Conservation (phyloP, 2,113 vertebrate species). For the Corydoras maculifer region DNA sequence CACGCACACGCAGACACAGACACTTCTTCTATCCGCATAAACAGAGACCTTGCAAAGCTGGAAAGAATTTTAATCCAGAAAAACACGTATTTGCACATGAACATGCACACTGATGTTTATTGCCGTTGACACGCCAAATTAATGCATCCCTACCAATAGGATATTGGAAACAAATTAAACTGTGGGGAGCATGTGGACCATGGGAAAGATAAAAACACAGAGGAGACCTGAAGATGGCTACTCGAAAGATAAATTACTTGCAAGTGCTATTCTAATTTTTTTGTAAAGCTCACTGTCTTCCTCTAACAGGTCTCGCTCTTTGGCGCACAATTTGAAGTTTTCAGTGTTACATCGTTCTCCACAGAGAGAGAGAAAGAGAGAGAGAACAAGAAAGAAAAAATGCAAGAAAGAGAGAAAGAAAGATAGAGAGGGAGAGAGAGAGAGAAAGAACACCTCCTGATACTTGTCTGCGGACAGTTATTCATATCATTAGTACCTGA, state of each 20-base stretch:
- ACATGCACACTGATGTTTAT: conserved; percentile 45
- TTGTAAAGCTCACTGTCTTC: not conserved
- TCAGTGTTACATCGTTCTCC: conserved; percentile 5
- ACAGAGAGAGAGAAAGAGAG: not conserved
- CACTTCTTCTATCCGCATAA: not conserved
- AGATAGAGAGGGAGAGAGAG: no score
- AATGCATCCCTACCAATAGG: not conserved
- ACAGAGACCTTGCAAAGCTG: not conserved
- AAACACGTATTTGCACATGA: not conserved
- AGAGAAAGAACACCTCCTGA: not conserved
- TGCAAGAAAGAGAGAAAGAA: no score
- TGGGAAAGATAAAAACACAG: not conserved
- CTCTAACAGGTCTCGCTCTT: not conserved
- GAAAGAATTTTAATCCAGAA: conserved; percentile 17
- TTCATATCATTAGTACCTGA: conserved; percentile 16
- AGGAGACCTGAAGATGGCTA: conserved; percentile 1
- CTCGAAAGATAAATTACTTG: conserved; percentile 16
- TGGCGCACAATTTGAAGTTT: not conserved
- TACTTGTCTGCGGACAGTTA: conserved; percentile 1
- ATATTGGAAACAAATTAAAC: not conserved
- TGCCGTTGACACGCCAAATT: not conserved
- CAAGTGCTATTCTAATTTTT: not conserved
- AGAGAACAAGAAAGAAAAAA: no score
- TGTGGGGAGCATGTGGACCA: not conserved
- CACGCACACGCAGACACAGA: no score